Evolutionary conservation across 2,113 vertebrate genomes (phyloP), one percentile per base, ranked within the genome.

Genomic region (Calyptomena viridis): DNA sequence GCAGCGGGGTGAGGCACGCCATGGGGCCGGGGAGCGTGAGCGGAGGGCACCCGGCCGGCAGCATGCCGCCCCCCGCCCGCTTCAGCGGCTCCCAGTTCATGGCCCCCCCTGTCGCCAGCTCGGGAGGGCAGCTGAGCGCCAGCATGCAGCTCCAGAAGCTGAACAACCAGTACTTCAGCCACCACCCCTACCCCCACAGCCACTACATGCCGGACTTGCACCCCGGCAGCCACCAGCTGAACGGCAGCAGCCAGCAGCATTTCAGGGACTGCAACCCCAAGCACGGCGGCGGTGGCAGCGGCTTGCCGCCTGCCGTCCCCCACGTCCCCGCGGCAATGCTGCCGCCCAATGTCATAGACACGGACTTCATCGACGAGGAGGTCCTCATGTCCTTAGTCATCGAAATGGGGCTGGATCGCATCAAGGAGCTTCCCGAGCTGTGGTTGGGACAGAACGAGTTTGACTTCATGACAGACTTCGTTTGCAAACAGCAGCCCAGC

Each of bases 261-360:
- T 98, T 98, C 97, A 98, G 98, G 98, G 98, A 98, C 98, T 98
- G 98, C 97, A 98, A 98, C 97, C 97, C 98, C 87, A 99, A 98
- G 97, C 98, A 98, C 97, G 96, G 97, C 97, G 95, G 96, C 89
- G 87, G 95, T 20, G 37, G 97, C 91, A 62, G 94, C 93, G 95
- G 88, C 63, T 97, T 98, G 97, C 97, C 98, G 60, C 96, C 97
- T 87, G 97, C 98, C 6, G 98, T 97, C 93, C 97, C 98, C 93
- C 98, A 98, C 95, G 98, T 98, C 98, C 98, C 98, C 96, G 97
- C 98, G 91, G 98, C 98, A 90, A 98, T 98, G 97, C 98, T 98
- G 98, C 98, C 98, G 97, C 98, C 98, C 98, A 99, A 98, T 98
- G 98, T 98, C 98, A 99, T 99, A 97, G 98, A 99, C 98, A 99